phyloP scores from a whole-genome alignment of 1,140 invertebrate genomes.

The Atta texana region DNA sequence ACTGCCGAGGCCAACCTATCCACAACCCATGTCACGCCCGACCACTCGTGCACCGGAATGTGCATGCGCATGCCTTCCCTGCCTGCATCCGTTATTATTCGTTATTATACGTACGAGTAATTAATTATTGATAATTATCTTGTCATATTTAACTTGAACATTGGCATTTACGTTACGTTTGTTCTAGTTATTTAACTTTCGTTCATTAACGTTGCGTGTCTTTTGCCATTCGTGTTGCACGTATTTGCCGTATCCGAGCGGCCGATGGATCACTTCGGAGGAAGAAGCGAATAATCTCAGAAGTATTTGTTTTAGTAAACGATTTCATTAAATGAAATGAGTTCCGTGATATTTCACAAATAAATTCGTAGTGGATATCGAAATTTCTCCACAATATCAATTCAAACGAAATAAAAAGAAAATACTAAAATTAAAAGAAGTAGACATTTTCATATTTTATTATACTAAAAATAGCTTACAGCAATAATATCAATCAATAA shows the following conservation, averaged over 20 bases:
- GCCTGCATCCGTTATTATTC: conserved; percentile 79
- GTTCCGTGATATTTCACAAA: neutral
- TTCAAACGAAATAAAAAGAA: neutral
- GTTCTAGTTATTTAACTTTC: conserved; percentile 60
- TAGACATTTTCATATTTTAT: too few species aligned
- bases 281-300: neutral
- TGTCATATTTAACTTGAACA: conserved; percentile 70
- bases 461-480: neutral
- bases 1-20: conserved; percentile 80
- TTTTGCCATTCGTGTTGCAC: conserved; percentile 82
- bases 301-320: neutral
- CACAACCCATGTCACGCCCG: conserved; percentile 80
- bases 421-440: neutral
- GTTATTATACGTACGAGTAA: conserved; percentile 74
- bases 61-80: conserved; percentile 83
- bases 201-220: conserved; percentile 77
- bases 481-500: conserved; percentile 8
- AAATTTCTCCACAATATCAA: conserved; percentile 15
- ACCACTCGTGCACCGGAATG: conserved; percentile 84
- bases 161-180: conserved; percentile 64
- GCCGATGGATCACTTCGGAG: conserved; percentile 62
- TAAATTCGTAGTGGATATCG: neutral
- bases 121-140: conserved; percentile 74
- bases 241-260: conserved; percentile 74
- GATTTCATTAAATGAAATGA: neutral